A percentile compares a stretch with the other conserved stretches of the same genome.
These are phyloP conservation scores for Eunapius fragilis DNA, from an alignment of 37 sponge, comb jelly and placozoan genomes.

Conservation along the genomic window DNA sequence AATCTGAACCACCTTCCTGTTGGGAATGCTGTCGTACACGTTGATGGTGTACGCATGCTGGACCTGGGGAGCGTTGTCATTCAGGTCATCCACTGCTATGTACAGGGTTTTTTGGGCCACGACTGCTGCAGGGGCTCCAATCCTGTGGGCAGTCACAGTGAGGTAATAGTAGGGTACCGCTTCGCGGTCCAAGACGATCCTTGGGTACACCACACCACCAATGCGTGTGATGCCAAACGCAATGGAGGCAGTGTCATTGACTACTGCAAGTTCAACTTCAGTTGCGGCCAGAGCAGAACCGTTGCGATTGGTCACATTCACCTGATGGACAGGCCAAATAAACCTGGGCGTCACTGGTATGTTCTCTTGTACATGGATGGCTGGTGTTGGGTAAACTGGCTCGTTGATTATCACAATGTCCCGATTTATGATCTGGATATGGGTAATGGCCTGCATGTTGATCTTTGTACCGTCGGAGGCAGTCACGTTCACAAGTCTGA, in stretches of 20 bases:
- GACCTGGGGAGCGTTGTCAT: conserved; percentile 82
- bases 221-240: conserved; percentile 50
- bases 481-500: conserved; percentile 43
- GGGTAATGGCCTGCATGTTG: conserved; percentile 41
- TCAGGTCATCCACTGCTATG: conserved; percentile 67
- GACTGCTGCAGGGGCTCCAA: conserved; percentile 40
- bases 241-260: conserved; percentile 40
- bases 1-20: conserved; percentile 48
- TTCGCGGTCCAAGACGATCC: conserved; percentile 69
- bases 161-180: conserved; percentile 38
- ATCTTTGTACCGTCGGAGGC: conserved; percentile 47
- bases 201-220: conserved; percentile 56
- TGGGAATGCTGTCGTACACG: conserved; percentile 39
- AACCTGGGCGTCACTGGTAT: conserved; percentile 37
- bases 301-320: conserved; percentile 22
- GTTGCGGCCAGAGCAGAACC: conserved; percentile 31
- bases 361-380: conserved; percentile 65
- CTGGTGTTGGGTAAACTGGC: conserved; percentile 8
- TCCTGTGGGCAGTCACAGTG: conserved; percentile 43
- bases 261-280: conserved; percentile 27
- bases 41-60: conserved; percentile 43
- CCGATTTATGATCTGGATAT: conserved; percentile 7
- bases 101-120: conserved; percentile 8
- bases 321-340: conserved; percentile 24
- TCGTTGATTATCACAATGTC: conserved; percentile 29